Evolutionary conservation across 2,797 vertebrate species (phyloP), one percentile per base, ranked within the genome.

Genomic region (Muscicapa striata): DNA sequence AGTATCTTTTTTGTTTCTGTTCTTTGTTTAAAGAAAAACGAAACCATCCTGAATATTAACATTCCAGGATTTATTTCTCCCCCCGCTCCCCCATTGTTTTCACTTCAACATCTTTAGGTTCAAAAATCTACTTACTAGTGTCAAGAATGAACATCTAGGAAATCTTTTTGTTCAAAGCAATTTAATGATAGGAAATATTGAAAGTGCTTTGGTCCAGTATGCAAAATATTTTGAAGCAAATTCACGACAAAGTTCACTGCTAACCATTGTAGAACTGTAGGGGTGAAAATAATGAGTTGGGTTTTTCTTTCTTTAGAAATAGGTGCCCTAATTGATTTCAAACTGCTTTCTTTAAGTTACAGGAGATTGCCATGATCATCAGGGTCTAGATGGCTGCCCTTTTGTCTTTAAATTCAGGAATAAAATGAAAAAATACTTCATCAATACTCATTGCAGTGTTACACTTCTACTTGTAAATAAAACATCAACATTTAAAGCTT

Each of bases 31-130:
- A 80, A 84, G 17, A n/a, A 69, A 66, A 76, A 15, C 8, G 30
- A 54, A 64, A 82, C 4, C 6, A 32, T 74, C 23, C 15, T 18
- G 15, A n/a, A 14, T 13, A 27, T 32, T 15, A 40, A 8, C 8
- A 8, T 41, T 73, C 20, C 20, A 34, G 26, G 36, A 69, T 87
- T 78, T 68, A 23, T 10, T 19, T 74, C 36, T 20, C 2, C 8
- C 3, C 7, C 1, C 8, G 34, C 5, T 4, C 4, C 16, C 3
- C 14, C 1, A 0, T 8, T 68, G 5, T 57, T 87, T 91, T 90
- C 13, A 32, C 15, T 69, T 81, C 6, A 64, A 26, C 16, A 7
- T 63, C 13, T 52, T 93, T 49, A 48, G 24, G 9, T 85, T 88
- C n/a, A 73, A 36, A 36, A 86, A 67, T 61, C 26, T 83, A 19